Base-by-base conservation (phyloP, 2,797 vertebrate species). In the Fratercula arctica region DNA sequence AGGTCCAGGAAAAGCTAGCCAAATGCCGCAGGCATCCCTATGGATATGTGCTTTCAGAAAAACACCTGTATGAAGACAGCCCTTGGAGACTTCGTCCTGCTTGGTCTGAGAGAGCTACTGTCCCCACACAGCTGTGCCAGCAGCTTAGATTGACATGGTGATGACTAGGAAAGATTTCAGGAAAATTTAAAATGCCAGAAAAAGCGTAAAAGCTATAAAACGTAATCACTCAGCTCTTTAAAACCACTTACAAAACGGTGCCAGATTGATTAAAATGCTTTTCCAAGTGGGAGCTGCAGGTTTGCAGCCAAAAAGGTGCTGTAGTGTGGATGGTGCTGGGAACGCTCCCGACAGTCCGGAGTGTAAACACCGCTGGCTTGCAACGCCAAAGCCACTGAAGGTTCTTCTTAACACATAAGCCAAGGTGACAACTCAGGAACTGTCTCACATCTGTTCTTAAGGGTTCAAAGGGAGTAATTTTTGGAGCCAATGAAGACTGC, bases 291-390 rank as follows among this genome's bases (percentile, higher is more conserved):
- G 46, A 94, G 60, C 21, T 66, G 60, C 16, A 75, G 61, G 73
- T 33, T 3, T 74, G 57, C 11, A 73, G 67, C 54, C 17, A 5
- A 18, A 13, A 51, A 56, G 41, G 31, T 11, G 7, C 6, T 45
- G 81, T 39, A 74, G 61, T 60, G 74, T 43, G 17, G 78, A 33
- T 43, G 18, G 57, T 46, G 66, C 45, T 51, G 54, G n/a, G 46
- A 48, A 74, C 4, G 10, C 33, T 63, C 14, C 41, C 1, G 2
- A 1, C 4, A 54, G 15, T 17, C 37, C 39, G 33, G 35, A 6
- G 13, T 5, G 16, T 4, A 16, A 63, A 21, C 57, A 28, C 31
- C 2, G 1, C 31, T 57, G 41, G 19, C 7, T 26, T 33, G 56
- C n/a, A 57, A 1, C 16, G 37, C 70, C 54, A 57, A 25, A 53